A percentile compares a stretch with the other conserved stretches of the same genome.
phyloP scores from a whole-genome alignment of 1,140 invertebrate genomes.

The Zaprionus kolodkinae region DNA sequence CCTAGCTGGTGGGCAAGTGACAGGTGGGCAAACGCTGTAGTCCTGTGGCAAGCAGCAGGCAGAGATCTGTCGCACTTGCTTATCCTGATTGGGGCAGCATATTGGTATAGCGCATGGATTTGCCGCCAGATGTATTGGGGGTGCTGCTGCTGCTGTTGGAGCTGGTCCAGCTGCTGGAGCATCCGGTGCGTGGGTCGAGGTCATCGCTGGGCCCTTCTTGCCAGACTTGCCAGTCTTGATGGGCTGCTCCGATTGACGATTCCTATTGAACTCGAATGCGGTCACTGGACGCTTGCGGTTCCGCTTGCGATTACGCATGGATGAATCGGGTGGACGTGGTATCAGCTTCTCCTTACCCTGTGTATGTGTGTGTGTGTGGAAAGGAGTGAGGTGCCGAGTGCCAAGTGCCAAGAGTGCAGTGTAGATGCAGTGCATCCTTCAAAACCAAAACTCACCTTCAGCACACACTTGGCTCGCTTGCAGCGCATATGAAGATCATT shows the following conservation, averaged over 20 bases:
- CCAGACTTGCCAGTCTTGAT: not conserved
- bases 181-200: not conserved
- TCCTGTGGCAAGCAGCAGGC: not conserved
- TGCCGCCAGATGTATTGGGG: too few relatives aligned
- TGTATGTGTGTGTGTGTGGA: not conserved
- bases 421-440: not conserved
- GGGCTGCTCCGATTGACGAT: not conserved
- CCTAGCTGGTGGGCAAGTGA: not conserved
- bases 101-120: too few relatives aligned
- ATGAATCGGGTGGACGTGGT: constrained; percentile 17
- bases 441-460: constrained; percentile 39
- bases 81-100: not conserved
- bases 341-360: constrained; percentile 33
- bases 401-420: not conserved
- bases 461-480: constrained; percentile 36
- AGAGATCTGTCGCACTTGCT: not conserved
- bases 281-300: constrained; percentile 43
- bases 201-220: too few relatives aligned
- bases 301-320: constrained; percentile 26
- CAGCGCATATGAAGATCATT: constrained; percentile 31
- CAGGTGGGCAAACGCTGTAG: not conserved
- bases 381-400: not conserved
- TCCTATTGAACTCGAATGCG: constrained; percentile 41
- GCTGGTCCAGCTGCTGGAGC: not conserved
- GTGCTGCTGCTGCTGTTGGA: not conserved